These are phyloP conservation scores for Phrynosoma blainvillii DNA, from an alignment of 2,113 vertebrate species.

Conservation along the genomic window DNA sequence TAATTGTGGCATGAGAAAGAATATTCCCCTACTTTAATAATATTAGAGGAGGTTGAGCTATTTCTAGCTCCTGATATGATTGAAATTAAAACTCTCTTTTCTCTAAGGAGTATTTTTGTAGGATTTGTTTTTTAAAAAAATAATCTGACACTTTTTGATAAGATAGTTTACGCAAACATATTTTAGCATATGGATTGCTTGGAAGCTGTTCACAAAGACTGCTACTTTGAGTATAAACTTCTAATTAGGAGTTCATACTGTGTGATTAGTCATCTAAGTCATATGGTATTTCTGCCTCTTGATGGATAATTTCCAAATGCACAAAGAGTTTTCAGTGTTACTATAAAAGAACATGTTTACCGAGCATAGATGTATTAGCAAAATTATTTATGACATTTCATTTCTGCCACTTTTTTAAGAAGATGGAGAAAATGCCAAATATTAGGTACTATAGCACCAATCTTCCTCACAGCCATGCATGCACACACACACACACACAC, in stretches of 20 bases:
- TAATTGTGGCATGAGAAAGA: background rate
- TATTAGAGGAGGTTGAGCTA: slow-evolving; percentile 6
- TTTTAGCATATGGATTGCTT: slow-evolving; percentile 30
- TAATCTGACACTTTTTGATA: slow-evolving; percentile 40
- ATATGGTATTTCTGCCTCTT: slow-evolving; percentile 36
- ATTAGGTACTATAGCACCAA: background rate
- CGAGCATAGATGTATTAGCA: slow-evolving; percentile 8
- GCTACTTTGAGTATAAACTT: slow-evolving; percentile 39
- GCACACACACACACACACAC: background rate
- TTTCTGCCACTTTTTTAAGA: slow-evolving; percentile 8
- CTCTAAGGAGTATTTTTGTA: slow-evolving; percentile 3
- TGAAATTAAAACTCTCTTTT: slow-evolving; percentile 11
- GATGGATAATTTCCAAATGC: slow-evolving; percentile 41
- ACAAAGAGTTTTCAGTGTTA: slow-evolving; percentile 16
- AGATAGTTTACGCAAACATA: slow-evolving; percentile 32
- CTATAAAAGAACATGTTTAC: slow-evolving; percentile 24
- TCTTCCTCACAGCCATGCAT: background rate
- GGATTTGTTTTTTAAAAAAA: background rate
- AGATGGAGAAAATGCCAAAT: background rate
- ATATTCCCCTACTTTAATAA: background rate
- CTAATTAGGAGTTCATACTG: slow-evolving; percentile 45
- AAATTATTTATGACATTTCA: slow-evolving; percentile 33
- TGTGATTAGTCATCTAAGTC: slow-evolving; percentile 45
- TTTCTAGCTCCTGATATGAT: background rate
- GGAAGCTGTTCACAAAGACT: slow-evolving; percentile 34